Conservation (phyloP, 2,797 vertebrate genomes). For the Emydoidea blandingii region DNA sequence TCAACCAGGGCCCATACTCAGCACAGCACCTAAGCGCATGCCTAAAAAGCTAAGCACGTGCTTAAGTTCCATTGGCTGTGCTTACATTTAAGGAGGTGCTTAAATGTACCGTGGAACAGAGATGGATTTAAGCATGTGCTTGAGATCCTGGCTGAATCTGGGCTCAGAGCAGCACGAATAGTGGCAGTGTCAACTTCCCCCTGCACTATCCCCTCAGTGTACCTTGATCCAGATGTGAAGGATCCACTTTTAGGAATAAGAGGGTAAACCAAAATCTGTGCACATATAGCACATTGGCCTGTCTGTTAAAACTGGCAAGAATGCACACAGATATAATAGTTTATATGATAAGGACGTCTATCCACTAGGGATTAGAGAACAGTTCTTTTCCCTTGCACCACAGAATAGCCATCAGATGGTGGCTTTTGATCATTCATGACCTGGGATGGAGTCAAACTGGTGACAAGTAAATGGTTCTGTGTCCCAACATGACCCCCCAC, state of each 20-base stretch:
- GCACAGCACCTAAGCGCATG: background rate
- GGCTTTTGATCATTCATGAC: background rate
- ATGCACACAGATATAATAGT: background rate
- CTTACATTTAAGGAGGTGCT: background rate
- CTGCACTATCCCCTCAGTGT: background rate
- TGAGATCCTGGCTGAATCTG: background rate
- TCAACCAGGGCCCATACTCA: background rate
- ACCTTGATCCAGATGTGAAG: background rate
- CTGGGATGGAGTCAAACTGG: rapidly evolving
- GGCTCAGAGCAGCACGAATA: background rate
- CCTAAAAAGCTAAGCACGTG: background rate
- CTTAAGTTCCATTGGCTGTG: background rate
- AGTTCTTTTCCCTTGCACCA: background rate
- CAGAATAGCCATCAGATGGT: background rate
- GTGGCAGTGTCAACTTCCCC: background rate
- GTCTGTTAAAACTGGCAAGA: background rate
- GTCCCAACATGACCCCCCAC: background rate
- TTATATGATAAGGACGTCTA: background rate
- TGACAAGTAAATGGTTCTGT: background rate
- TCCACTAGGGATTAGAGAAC: background rate
- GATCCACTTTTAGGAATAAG: background rate
- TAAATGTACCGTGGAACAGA: background rate
- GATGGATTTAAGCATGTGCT: rapidly evolving
- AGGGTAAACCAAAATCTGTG: background rate
- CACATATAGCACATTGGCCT: background rate